Evolutionary conservation across 1,140 invertebrate species (phyloP).

Genomic region (Mylabris phalerata): DNA sequence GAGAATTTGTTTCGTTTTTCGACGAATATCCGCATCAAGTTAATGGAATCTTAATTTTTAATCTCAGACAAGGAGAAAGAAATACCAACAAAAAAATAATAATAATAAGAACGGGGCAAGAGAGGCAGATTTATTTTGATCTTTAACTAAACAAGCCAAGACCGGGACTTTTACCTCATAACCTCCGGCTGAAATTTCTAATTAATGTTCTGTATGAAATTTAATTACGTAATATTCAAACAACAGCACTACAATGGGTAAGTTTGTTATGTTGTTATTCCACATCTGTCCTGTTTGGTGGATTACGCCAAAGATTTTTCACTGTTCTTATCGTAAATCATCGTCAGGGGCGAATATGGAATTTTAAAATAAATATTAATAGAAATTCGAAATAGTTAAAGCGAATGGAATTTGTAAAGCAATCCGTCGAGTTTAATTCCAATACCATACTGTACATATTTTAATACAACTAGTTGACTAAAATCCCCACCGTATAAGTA

Average conservation of each 20-base stretch:
- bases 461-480: background rate
- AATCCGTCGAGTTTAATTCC: too few relatives aligned
- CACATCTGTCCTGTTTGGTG: background rate
- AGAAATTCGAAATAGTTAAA: too few relatives aligned
- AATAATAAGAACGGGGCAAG: too few relatives aligned
- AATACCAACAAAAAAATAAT: too few relatives aligned
- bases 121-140: slow-evolving; percentile 21
- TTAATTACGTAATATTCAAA: slow-evolving; percentile 26
- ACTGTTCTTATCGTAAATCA: too few relatives aligned
- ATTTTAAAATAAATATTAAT: too few relatives aligned
- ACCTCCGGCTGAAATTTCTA: slow-evolving; percentile 28
- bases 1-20: too few relatives aligned
- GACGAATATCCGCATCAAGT: slow-evolving; percentile 24
- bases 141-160: slow-evolving; percentile 22
- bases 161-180: slow-evolving; percentile 26
- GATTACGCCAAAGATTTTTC: background rate
- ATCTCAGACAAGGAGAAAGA: slow-evolving; percentile 20
- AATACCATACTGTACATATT: background rate
- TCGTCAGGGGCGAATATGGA: too few relatives aligned
- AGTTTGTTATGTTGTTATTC: background rate
- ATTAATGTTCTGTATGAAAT: slow-evolving; percentile 30
- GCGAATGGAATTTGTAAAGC: too few relatives aligned
- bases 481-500: background rate
- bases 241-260: slow-evolving; percentile 1
- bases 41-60: slow-evolving; percentile 31